These are phyloP conservation scores for Poeciliopsis turneri DNA, from an alignment of 2,797 vertebrate genomes.

Conservation along the genomic window DNA sequence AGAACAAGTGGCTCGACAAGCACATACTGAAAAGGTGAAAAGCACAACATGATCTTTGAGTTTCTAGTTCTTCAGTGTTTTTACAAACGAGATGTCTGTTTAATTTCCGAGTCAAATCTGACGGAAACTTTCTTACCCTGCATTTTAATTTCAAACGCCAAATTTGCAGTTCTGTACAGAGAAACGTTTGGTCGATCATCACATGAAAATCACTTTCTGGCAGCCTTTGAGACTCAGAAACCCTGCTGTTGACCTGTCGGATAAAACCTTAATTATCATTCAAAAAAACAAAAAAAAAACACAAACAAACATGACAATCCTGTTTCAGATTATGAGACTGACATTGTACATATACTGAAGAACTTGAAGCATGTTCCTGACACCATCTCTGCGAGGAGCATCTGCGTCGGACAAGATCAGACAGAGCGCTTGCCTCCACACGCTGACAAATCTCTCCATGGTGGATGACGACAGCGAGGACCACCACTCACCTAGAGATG, in stretches of 20 bases:
- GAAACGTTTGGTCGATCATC: not conserved
- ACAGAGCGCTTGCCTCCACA: conserved; percentile 66
- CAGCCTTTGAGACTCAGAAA: conserved; percentile 27
- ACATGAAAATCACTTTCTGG: conserved; percentile 46
- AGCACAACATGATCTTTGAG: not conserved
- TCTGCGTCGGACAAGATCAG: conserved; percentile 17
- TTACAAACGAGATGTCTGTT: not conserved
- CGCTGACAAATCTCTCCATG: conserved; percentile 53
- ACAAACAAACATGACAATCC: not conserved
- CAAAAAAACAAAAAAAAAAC: not conserved
- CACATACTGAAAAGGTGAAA: not conserved
- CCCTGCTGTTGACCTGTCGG: conserved; percentile 60
- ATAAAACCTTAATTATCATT: not conserved
- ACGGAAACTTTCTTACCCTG: conserved; percentile 35
- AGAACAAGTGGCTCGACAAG: conserved; percentile 37
- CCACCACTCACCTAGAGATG: conserved; percentile 59
- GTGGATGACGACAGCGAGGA: conserved; percentile 43
- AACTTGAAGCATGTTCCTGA: conserved; percentile 60
- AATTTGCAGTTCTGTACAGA: conserved; percentile 8
- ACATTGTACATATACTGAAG: conserved; percentile 70
- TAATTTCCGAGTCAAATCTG: not conserved
- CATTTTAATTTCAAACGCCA: conserved; percentile 31
- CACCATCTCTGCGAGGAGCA: not conserved
- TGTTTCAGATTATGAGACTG: conserved; percentile 29
- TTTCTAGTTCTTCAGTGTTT: not conserved